Conservation (phyloP, 2,113 vertebrate species). For the Indicator indicator region DNA sequence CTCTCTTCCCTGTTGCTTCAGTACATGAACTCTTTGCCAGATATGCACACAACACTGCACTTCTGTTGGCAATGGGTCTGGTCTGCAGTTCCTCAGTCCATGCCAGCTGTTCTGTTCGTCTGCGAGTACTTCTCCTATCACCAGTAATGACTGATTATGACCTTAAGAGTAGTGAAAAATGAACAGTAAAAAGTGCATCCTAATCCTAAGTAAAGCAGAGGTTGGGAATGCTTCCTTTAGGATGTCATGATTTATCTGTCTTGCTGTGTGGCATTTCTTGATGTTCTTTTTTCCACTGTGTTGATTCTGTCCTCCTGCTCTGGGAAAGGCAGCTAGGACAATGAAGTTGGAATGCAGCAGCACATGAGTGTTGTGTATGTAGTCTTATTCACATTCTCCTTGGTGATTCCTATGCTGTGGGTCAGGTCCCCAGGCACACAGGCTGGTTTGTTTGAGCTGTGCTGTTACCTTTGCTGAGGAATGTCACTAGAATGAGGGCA, state of each 20-base stretch:
- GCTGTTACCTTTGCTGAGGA: neutral
- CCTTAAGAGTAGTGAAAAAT: neutral
- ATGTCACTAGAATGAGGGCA: neutral
- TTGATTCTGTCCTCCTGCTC: neutral
- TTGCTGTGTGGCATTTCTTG: neutral
- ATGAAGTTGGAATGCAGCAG: neutral
- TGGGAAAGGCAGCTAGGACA: neutral
- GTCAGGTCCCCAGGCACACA: neutral
- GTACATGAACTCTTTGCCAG: neutral
- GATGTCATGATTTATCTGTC: neutral
- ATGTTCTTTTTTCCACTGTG: neutral
- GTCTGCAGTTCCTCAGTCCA: neutral
- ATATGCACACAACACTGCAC: fast-evolving
- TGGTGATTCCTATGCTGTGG: neutral
- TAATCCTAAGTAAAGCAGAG: neutral
- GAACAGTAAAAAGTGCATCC: neutral
- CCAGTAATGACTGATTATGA: neutral
- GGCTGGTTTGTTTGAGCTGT: neutral
- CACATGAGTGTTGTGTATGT: fast-evolving
- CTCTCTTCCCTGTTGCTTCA: neutral
- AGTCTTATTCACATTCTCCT: neutral
- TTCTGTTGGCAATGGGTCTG: neutral
- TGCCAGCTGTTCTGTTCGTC: neutral
- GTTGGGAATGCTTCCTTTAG: neutral
- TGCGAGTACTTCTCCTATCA: neutral